phyloP scores from a whole-genome alignment of 37 sponge, comb jelly and placozoan species.

The Aphrocallistes beatrix region DNA sequence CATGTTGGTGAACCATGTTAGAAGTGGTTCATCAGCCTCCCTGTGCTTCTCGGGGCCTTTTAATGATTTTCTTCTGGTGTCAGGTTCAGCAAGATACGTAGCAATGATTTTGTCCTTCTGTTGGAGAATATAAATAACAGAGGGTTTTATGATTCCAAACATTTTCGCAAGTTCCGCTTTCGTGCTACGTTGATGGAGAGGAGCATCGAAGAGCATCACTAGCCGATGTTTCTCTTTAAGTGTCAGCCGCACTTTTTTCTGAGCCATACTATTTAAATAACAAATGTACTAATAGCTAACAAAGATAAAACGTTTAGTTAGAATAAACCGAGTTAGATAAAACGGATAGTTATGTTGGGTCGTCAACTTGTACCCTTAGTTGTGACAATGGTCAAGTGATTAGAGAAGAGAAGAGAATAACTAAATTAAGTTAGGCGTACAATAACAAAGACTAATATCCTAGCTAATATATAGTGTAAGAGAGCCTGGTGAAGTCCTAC shows the following conservation, averaged over 20 bases:
- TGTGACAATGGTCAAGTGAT: no score
- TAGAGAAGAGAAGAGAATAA: no score
- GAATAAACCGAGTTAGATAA: neutral
- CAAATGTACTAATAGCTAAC: neutral
- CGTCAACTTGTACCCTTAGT: no score
- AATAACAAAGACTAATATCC: no score
- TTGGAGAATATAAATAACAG: neutral
- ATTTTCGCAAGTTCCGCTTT: neutral
- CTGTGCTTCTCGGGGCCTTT: neutral
- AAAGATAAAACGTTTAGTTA: neutral
- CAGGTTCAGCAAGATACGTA: neutral
- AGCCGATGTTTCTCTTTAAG: neutral
- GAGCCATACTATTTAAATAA: neutral
- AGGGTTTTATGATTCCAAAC: neutral
- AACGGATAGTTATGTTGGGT: neutral
- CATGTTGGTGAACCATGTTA: conserved; percentile 4
- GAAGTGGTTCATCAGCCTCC: neutral
- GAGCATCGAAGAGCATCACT: neutral
- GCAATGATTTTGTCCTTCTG: neutral
- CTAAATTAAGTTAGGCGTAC: no score
- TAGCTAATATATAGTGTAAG: no score
- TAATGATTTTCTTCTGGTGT: neutral
- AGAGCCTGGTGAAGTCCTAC: neutral
- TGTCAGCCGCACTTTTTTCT: neutral
- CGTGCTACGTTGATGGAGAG: neutral